Evolutionary conservation across 2,113 vertebrate genomes (phyloP).

Genomic region (Phasianus colchicus): DNA sequence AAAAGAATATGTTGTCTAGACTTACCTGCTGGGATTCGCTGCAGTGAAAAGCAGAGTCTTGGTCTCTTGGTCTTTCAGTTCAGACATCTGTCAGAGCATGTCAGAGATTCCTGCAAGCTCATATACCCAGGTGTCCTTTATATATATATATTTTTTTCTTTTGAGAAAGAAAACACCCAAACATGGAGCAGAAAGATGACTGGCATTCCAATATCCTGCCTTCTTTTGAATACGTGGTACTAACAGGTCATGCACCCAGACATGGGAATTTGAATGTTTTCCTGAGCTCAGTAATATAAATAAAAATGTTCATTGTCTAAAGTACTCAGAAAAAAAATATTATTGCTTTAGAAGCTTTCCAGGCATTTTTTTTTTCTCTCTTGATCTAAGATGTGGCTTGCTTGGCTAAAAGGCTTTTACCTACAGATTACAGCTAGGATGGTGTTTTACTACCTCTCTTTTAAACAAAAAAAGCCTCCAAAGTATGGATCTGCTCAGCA

Average conservation of each 20-base stretch:
- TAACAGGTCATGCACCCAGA: not conserved
- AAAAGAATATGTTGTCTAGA: not conserved
- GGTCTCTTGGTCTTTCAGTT: not conserved
- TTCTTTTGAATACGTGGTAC: not conserved
- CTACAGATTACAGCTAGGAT: not conserved
- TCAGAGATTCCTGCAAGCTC: not conserved
- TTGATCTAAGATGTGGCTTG: not conserved
- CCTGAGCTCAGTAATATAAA: not conserved
- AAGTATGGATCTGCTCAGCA: not conserved
- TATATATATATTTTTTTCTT: too few relatives aligned
- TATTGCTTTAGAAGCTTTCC: not conserved
- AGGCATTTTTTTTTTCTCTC: accelerated
- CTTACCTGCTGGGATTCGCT: slow-evolving; percentile 17
- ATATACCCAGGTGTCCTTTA: not conserved
- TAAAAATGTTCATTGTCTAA: not conserved
- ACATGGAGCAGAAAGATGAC: not conserved
- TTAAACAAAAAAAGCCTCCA: not conserved
- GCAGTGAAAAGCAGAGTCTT: not conserved
- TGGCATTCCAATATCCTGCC: not conserved
- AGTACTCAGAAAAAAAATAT: not conserved
- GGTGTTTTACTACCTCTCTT: not conserved
- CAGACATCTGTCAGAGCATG: not conserved
- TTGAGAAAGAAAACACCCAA: not conserved
- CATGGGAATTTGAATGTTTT: not conserved
- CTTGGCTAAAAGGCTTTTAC: not conserved